Percentiles rank a stretch among this genome's conserved stretches.
Evolutionary conservation across 2,888 invertebrate species (phyloP).

Genomic region (Hetaerina titia): DNA sequence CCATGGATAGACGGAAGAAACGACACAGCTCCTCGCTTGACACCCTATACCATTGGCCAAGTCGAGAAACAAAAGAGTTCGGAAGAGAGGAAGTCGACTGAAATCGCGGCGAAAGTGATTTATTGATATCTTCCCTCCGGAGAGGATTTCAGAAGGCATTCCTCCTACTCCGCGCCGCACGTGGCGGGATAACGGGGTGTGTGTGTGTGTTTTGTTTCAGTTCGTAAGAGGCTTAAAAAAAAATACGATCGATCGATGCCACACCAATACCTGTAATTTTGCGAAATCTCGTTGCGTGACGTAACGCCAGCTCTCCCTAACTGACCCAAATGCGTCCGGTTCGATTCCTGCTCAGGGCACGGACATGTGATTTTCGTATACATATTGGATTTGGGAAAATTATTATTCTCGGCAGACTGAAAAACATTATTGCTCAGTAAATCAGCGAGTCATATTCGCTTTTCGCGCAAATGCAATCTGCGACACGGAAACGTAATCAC

Average conservation of each 20-base stretch:
- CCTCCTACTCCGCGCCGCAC: neutral
- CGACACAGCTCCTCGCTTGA: neutral
- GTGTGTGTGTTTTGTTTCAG: neutral
- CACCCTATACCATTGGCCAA: neutral
- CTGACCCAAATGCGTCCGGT: neutral
- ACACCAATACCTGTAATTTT: neutral
- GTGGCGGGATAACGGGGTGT: neutral
- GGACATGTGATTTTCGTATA: neutral
- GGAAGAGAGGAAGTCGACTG: neutral
- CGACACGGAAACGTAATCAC: neutral
- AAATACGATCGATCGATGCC: neutral
- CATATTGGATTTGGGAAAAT: neutral
- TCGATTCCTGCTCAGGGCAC: neutral
- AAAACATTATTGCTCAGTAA: too few relatives aligned
- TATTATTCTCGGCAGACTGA: neutral
- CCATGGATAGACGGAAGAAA: neutral
- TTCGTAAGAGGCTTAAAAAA: slow-evolving; percentile 20
- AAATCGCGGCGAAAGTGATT: slow-evolving; percentile 5
- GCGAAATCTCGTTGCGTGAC: slow-evolving; percentile 22
- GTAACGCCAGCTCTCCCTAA: neutral
- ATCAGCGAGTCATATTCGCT: too few relatives aligned
- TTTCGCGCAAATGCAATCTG: too few relatives aligned
- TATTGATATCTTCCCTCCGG: neutral
- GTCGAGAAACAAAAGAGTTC: neutral
- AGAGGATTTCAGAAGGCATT: neutral